Conservation (phyloP, 1,140 invertebrate species). For the Phocides pigmalion region DNA sequence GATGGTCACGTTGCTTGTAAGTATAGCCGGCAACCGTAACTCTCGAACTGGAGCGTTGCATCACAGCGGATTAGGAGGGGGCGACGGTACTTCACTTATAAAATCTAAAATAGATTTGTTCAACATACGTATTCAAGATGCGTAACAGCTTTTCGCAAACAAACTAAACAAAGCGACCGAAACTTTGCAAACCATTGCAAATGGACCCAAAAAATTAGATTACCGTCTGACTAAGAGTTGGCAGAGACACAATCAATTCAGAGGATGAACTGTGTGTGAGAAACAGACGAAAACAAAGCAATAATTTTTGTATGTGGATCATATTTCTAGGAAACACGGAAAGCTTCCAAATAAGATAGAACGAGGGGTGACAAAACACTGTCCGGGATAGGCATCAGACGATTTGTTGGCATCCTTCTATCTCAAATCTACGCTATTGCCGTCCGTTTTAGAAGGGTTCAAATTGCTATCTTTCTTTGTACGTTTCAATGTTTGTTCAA, state of each 20-base stretch:
- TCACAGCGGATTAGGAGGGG: no score
- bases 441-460: conserved; percentile 42
- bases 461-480: conserved; percentile 43
- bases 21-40: no score
- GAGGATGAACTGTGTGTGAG: conserved; percentile 36
- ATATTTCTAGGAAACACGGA: conserved; percentile 40
- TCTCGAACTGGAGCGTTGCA: no score
- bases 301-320: conserved; percentile 53
- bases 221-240: conserved; percentile 20
- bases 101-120: no score
- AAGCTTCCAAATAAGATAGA: conserved; percentile 51
- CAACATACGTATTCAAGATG: no score
- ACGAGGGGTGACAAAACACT: conserved; percentile 37
- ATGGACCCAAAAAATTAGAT: background rate
- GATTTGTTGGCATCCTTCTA: conserved; percentile 27
- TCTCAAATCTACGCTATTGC: conserved; percentile 34
- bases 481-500: conserved; percentile 35
- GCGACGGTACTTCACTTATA: no score
- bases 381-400: conserved; percentile 31
- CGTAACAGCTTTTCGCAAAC: no score
- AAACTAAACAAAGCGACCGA: background rate
- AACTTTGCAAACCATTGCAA: conserved; percentile 3
- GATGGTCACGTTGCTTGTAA: no score
- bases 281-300: conserved; percentile 60
- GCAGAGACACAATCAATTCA: conserved; percentile 37